phyloP scores from a whole-genome alignment of 1,140 invertebrate species.

The Forficula auricularia region DNA sequence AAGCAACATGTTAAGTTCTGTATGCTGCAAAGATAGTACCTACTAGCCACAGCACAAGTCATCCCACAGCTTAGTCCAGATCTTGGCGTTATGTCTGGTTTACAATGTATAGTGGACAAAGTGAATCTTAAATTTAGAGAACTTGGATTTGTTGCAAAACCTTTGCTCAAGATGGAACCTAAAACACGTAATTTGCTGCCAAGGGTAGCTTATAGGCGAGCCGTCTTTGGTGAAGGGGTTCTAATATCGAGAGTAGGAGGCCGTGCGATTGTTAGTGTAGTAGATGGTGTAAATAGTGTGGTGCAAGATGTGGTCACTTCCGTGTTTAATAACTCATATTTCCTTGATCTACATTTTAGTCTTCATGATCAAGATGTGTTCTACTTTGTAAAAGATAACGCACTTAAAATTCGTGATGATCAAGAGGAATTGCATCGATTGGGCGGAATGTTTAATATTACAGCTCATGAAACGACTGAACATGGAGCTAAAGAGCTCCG shows the following conservation, averaged over 20 bases:
- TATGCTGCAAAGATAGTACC: slow-evolving; percentile 56
- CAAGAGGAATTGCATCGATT: slow-evolving; percentile 67
- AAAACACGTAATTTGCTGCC: slow-evolving; percentile 61
- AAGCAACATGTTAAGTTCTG: slow-evolving; percentile 62
- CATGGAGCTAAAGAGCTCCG: slow-evolving; percentile 60
- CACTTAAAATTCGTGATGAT: slow-evolving; percentile 70
- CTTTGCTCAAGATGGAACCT: slow-evolving; percentile 60
- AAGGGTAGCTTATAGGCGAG: slow-evolving; percentile 59
- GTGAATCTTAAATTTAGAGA: slow-evolving; percentile 64
- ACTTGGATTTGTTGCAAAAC: slow-evolving; percentile 64
- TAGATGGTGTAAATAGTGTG: slow-evolving; percentile 69
- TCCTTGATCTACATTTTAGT: slow-evolving; percentile 79
- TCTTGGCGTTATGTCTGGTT: slow-evolving; percentile 70
- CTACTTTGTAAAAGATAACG: slow-evolving; percentile 87
- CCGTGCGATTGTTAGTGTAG: slow-evolving; percentile 63
- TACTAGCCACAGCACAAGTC: slow-evolving; percentile 60
- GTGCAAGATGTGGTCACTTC: slow-evolving; percentile 82
- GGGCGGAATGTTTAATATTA: slow-evolving; percentile 83
- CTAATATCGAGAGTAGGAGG: slow-evolving; percentile 60
- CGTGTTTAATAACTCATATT: slow-evolving; percentile 82
- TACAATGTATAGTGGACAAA: slow-evolving; percentile 72
- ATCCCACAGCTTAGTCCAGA: slow-evolving; percentile 62
- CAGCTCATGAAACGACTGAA: slow-evolving; percentile 73
- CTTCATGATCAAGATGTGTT: slow-evolving; percentile 85
- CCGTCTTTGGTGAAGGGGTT: slow-evolving; percentile 79